These are phyloP conservation scores for Drosophila sordidapex DNA, from an alignment of 2,888 invertebrate species.

Conservation along the genomic window DNA sequence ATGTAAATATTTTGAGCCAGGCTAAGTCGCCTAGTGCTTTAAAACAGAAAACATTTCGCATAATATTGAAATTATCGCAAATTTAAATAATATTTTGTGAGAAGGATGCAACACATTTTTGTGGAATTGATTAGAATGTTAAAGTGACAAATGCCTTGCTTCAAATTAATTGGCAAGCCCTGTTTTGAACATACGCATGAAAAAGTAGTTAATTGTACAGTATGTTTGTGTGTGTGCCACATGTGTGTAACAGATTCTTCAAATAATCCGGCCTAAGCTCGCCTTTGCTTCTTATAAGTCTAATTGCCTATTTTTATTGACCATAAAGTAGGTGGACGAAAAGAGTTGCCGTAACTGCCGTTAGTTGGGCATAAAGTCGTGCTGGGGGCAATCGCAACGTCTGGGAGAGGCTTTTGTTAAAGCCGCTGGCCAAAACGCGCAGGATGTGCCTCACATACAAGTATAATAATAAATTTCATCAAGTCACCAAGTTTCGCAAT, in stretches of 20 bases:
- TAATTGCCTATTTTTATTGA: slow-evolving; percentile 50
- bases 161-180: background rate
- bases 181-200: background rate
- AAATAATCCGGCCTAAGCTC: slow-evolving; percentile 15
- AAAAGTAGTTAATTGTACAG: background rate
- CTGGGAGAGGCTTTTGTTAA: slow-evolving; percentile 25
- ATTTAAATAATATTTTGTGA: background rate
- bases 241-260: background rate
- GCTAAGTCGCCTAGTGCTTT: background rate
- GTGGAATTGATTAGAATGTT: background rate
- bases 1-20: background rate
- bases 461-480: slow-evolving; percentile 75
- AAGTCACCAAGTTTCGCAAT: slow-evolving; percentile 78
- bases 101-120: background rate
- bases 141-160: background rate
- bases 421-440: slow-evolving; percentile 32
- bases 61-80: background rate
- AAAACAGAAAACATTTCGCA: background rate
- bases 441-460: slow-evolving; percentile 24
- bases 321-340: slow-evolving; percentile 49
- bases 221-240: background rate
- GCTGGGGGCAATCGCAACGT: slow-evolving; percentile 21
- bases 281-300: slow-evolving; percentile 23
- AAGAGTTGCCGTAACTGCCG: slow-evolving; percentile 64
- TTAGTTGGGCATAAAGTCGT: slow-evolving; percentile 46